Evolutionary conservation across 2,888 invertebrate species (phyloP).

Genomic region (Petrolisthes manimaculis): DNA sequence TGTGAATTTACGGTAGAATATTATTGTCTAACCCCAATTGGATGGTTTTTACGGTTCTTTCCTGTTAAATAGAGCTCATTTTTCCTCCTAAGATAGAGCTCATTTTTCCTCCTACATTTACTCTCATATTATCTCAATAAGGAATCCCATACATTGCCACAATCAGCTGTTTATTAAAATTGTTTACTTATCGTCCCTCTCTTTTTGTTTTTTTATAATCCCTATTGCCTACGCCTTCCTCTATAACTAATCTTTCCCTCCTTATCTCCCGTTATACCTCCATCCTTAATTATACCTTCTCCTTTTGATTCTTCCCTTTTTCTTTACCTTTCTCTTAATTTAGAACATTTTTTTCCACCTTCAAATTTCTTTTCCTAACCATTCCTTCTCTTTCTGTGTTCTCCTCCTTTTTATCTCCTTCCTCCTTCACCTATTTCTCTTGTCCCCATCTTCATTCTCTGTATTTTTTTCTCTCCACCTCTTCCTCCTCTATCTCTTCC

Average conservation of each 20-base stretch:
- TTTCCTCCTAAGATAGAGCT: too few species aligned
- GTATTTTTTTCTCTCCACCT: neutral
- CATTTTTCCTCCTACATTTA: too few species aligned
- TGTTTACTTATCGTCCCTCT: neutral
- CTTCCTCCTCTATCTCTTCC: neutral
- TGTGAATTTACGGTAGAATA: too few species aligned
- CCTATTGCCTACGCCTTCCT: neutral
- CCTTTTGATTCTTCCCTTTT: neutral
- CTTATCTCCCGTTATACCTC: neutral
- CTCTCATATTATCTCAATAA: too few species aligned
- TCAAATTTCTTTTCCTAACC: neutral
- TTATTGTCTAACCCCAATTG: too few species aligned
- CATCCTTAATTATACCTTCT: neutral
- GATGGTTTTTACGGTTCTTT: too few species aligned
- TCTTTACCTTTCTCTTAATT: neutral
- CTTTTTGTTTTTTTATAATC: neutral
- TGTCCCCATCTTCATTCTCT: neutral
- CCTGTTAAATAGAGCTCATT: too few species aligned
- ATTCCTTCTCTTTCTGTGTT: neutral
- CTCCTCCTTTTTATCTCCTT: neutral
- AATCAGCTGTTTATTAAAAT: neutral
- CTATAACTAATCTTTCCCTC: neutral
- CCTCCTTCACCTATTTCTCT: neutral
- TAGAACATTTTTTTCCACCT: neutral
- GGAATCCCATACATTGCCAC: neutral